Percentiles rank a stretch among this genome's conserved stretches.
Conservation (phyloP, 2,113 vertebrate genomes). For the Willisornis vidua region DNA sequence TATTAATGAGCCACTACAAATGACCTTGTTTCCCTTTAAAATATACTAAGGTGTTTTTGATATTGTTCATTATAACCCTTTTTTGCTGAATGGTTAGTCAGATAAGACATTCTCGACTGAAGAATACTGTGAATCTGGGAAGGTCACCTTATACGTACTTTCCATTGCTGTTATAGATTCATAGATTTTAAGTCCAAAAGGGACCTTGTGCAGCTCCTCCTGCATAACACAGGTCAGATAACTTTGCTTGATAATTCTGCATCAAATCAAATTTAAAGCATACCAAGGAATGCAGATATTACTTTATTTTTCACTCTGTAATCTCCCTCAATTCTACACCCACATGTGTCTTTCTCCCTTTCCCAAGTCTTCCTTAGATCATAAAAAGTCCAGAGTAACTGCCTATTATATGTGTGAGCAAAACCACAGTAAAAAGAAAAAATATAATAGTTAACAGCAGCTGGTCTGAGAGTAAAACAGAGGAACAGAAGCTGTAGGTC, state of each 20-base stretch:
- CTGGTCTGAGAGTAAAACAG: constrained; percentile 58
- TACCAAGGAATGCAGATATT: background rate
- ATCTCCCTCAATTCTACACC: background rate
- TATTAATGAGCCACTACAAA: background rate
- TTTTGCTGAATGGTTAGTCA: background rate
- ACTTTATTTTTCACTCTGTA: background rate
- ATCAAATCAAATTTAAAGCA: background rate
- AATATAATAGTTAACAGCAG: constrained; percentile 53
- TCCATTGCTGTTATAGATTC: constrained; percentile 25
- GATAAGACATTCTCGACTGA: background rate
- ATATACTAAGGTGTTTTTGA: background rate
- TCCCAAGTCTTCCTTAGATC: background rate
- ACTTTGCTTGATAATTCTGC: constrained; percentile 39
- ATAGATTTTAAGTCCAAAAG: constrained; percentile 47
- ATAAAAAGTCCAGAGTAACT: constrained; percentile 17
- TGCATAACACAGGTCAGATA: constrained; percentile 9
- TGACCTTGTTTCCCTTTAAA: background rate
- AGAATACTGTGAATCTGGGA: background rate
- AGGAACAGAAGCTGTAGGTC: constrained; percentile 61
- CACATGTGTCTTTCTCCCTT: background rate
- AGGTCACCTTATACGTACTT: constrained; percentile 16
- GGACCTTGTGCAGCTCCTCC: background rate
- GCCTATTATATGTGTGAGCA: constrained; percentile 36
- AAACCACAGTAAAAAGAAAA: constrained; percentile 41
- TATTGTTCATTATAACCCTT: background rate